Percentiles rank a stretch among this genome's conserved stretches.
Evolutionary conservation across 2,113 vertebrate genomes (phyloP).

Genomic region (Willisornis vidua): DNA sequence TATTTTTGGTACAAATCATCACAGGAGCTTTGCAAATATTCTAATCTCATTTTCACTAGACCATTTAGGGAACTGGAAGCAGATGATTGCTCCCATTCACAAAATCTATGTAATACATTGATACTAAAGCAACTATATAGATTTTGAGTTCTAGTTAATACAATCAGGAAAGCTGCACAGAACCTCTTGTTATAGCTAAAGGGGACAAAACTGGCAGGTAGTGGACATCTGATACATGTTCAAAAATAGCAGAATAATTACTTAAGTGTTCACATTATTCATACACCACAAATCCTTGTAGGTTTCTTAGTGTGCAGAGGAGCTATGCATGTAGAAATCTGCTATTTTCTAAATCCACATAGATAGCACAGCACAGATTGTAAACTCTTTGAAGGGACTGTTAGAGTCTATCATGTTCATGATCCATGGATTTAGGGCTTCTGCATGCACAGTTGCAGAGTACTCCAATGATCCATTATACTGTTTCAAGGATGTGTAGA

Average conservation of each 20-base stretch:
- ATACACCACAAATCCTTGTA: background rate
- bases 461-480: background rate
- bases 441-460: background rate
- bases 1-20: background rate
- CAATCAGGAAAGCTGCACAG: background rate
- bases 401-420: background rate
- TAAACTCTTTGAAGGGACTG: background rate
- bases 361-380: background rate
- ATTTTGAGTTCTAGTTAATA: background rate
- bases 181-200: background rate
- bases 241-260: background rate
- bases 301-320: background rate
- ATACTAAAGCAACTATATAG: background rate
- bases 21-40: background rate
- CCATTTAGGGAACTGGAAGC: background rate
- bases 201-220: background rate
- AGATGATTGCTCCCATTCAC: background rate
- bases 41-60: background rate
- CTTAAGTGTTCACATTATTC: background rate
- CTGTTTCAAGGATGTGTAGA: background rate
- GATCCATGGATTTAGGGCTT: background rate
- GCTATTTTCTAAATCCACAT: background rate
- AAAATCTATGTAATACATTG: background rate
- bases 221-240: rapidly evolving
- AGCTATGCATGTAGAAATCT: background rate